These are phyloP conservation scores for Tiaroga cobitis DNA, from an alignment of 2,797 vertebrate genomes.

Conservation along the genomic window DNA sequence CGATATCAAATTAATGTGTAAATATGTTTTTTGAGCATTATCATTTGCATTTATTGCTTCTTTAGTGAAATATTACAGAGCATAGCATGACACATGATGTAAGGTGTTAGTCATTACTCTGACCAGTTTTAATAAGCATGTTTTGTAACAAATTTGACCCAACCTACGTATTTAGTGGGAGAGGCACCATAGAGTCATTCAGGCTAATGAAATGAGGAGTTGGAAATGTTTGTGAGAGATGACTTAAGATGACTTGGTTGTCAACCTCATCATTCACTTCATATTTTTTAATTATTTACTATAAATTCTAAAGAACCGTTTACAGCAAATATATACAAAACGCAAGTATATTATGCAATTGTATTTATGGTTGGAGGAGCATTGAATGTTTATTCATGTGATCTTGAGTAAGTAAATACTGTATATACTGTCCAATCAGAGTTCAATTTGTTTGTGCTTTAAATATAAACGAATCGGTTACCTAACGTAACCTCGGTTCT, in stretches of 20 bases:
- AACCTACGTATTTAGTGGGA: neutral
- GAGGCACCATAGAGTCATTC: neutral
- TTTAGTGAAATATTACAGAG: neutral
- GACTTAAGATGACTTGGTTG: neutral
- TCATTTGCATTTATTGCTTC: neutral
- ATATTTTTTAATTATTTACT: neutral
- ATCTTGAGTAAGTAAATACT: neutral
- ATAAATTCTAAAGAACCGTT: neutral
- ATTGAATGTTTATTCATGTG: neutral
- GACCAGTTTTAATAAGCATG: neutral
- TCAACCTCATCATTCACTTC: neutral
- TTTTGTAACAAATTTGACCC: neutral
- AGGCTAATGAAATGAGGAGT: neutral
- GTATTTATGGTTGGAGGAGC: neutral
- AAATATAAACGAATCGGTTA: too few species aligned
- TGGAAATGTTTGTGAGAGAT: conserved; percentile 16
- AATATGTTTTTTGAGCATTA: neutral
- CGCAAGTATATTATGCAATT: neutral
- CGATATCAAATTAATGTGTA: neutral
- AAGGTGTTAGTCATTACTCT: neutral
- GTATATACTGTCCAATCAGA: neutral
- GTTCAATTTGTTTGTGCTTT: conserved; percentile 6
- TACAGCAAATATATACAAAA: neutral
- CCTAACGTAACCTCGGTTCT: too few species aligned
- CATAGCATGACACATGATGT: conserved; percentile 1